Percentiles rank a stretch among this genome's conserved stretches.
These are phyloP conservation scores for Pungitius pungitius DNA, from an alignment of 2,113 vertebrate species.

Conservation along the genomic window DNA sequence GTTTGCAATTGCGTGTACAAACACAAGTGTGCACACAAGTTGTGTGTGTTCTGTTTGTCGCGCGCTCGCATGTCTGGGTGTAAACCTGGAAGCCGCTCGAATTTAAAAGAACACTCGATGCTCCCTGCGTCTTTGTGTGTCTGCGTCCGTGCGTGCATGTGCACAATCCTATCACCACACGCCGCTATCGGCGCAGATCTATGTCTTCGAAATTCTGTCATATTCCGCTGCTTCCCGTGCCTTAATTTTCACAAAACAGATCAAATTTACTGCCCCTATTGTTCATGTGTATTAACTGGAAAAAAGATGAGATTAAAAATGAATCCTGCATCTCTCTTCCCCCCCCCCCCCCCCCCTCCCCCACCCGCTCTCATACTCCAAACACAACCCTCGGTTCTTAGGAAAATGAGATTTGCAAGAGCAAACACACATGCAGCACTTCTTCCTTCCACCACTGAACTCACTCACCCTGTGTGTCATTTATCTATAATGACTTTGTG, in stretches of 20 bases:
- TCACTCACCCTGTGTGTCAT: constrained; percentile 81
- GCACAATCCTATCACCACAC: constrained; percentile 6
- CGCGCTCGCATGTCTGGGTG: not conserved
- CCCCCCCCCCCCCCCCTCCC: constrained; percentile 59
- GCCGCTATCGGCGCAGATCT: constrained; percentile 31
- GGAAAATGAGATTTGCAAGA: constrained; percentile 70
- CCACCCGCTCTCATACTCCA: constrained; percentile 63
- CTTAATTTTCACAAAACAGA: constrained; percentile 55
- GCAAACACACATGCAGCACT: constrained; percentile 57
- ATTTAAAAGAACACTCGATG: not conserved
- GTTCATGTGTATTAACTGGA: constrained; percentile 64
- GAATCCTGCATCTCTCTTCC: constrained; percentile 54
- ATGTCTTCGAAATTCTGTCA: constrained; percentile 45
- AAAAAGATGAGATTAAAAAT: constrained; percentile 68
- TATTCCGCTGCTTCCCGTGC: constrained; percentile 38
- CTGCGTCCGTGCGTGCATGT: not conserved
- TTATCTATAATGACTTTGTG: constrained; percentile 96
- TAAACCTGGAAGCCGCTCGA: constrained; percentile 7
- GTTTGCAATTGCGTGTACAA: constrained; percentile 1
- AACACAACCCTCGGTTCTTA: constrained; percentile 62
- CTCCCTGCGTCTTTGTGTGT: too few species aligned
- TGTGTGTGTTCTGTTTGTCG: not conserved
- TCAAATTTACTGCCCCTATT: constrained; percentile 63
- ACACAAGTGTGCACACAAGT: not conserved
- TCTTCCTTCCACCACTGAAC: constrained; percentile 72